phyloP scores from a whole-genome alignment of 2,797 vertebrate genomes.

The Chiloscyllium punctatum region DNA sequence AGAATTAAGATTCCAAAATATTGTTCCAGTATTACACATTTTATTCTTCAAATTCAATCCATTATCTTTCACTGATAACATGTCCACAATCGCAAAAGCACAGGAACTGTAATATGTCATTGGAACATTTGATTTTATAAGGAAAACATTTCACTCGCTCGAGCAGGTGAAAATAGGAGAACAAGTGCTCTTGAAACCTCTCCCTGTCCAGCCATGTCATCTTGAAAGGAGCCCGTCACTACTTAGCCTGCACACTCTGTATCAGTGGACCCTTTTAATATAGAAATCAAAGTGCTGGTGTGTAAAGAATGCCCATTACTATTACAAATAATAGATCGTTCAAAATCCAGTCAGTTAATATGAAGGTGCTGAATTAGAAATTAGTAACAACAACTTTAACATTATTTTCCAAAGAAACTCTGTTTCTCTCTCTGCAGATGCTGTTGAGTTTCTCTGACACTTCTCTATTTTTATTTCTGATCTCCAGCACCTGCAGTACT shows the following conservation, averaged over 20 bases:
- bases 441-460: too few species aligned
- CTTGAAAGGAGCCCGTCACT: neutral
- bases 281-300: neutral
- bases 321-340: neutral
- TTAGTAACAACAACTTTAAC: neutral
- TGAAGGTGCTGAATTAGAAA: neutral
- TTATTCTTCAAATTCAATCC: neutral
- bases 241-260: neutral
- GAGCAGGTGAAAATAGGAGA: neutral
- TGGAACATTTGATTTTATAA: neutral
- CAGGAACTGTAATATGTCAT: neutral
- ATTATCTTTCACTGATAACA: neutral
- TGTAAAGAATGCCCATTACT: neutral
- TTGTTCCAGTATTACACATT: neutral
- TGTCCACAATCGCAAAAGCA: neutral
- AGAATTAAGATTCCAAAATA: neutral
- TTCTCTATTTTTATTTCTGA: too few species aligned
- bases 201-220: neutral
- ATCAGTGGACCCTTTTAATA: neutral
- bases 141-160: neutral
- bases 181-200: neutral
- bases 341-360: neutral
- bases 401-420: neutral
- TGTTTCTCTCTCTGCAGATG: too few species aligned
- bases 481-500: too few species aligned